phyloP scores from a whole-genome alignment of 2,113 vertebrate genomes.

The Albula goreensis region DNA sequence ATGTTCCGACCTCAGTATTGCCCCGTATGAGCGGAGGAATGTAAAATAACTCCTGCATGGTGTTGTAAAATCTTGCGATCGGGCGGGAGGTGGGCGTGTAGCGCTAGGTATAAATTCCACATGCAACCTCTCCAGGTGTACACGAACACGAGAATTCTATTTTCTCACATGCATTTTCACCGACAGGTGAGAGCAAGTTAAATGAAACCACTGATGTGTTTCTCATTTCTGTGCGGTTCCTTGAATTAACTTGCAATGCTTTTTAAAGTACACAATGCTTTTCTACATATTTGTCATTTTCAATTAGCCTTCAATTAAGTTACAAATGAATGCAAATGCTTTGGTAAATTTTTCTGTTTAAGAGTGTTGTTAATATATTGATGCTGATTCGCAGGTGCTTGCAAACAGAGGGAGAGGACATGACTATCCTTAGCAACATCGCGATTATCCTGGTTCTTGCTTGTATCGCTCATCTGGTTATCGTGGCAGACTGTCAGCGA shows the following conservation, averaged over 20 bases:
- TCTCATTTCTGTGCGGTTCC: not conserved
- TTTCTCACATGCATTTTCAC: slow-evolving; percentile 18
- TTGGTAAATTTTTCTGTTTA: not conserved
- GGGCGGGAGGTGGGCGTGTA: slow-evolving; percentile 53
- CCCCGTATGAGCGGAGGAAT: not conserved
- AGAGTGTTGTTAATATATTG: not conserved
- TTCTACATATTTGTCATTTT: no score
- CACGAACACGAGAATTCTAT: slow-evolving; percentile 12
- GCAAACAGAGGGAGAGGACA: slow-evolving; percentile 21
- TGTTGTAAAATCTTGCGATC: slow-evolving; percentile 53
- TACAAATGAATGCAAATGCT: not conserved
- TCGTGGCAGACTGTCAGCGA: slow-evolving; percentile 59
- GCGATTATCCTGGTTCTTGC: slow-evolving; percentile 69
- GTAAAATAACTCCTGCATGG: slow-evolving; percentile 30
- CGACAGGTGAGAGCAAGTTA: not conserved
- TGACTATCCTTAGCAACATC: slow-evolving; percentile 67
- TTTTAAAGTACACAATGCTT: no score
- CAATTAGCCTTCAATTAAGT: not conserved
- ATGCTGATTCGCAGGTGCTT: not conserved
- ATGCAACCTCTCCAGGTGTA: not conserved
- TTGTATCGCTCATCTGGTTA: slow-evolving; percentile 64
- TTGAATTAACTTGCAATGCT: not conserved
- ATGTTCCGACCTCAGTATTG: not conserved
- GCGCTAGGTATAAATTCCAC: slow-evolving; percentile 58
- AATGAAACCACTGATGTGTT: not conserved